Base-by-base conservation (phyloP, 37 sponge, comb jelly and placozoan species). In the Oopsacas minuta region DNA sequence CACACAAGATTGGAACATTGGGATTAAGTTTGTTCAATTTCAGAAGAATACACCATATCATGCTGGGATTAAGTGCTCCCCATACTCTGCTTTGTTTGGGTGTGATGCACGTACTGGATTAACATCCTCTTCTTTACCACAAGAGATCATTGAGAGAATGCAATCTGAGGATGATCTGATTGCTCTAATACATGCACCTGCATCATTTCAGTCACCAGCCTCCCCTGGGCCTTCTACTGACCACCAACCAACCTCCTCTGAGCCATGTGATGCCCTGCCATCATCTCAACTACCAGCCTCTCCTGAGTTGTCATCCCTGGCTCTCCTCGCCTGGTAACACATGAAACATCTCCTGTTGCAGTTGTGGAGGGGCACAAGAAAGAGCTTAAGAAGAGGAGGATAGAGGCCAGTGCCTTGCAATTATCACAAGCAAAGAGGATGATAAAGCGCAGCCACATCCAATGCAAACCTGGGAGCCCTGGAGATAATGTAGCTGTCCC, bases 11-110 rank as follows among this genome's bases (percentile, higher is more conserved):
- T 61, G 75, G 75, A 61, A 10, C 22, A 61, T 61, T 61, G 75
- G 75, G 75, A 61, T 61, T 61, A 61, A 61, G 75, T 61, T 61
- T 61, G 75, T 61, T 12, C 75, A 61, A 61, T 61, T 61, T 61
- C 75, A 61, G 75, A 61, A 61, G 75, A 61, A 61, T 34, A 61
- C 75, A 61, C 32, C 75, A 25, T 12, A 61, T 61, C 75, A 61
- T 61, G 75, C 75, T 32, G 75, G 75, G 75, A 61, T 61, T 61
- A 61, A 61, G 17, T 61, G 75, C 75, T 61, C 75, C 22, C 75
- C 30, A 25, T 12, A 61, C 75, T 61, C 22, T 61, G 75, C 75
- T 61, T 61, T 61, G 51, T 61, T 61, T 61, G 75, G 75, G 75
- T 61, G 75, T 61, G 75, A 61, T 61, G 30, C 75, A 61, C 30